A percentile compares a stretch with the other conserved stretches of the same genome.
Evolutionary conservation across 2,888 invertebrate genomes (phyloP).

Genomic region (Drosophila paranaensis): DNA sequence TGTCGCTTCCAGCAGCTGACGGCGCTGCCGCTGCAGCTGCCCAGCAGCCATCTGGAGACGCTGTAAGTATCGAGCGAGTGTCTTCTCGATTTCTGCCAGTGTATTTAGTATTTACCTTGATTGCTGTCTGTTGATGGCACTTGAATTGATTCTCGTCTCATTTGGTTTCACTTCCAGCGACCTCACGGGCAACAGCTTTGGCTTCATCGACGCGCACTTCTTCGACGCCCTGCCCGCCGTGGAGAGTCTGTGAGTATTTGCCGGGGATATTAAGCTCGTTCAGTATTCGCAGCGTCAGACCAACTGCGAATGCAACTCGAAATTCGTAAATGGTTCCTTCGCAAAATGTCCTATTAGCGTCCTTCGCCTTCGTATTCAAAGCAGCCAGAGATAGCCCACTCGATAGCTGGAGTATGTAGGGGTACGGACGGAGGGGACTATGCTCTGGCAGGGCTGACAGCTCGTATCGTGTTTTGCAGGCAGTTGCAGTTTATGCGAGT

Average conservation of each 20-base stretch:
- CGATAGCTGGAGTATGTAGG: conserved; percentile 15
- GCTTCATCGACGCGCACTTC: conserved; percentile 77
- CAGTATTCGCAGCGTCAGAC: conserved; percentile 15
- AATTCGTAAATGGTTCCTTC: conserved; percentile 27
- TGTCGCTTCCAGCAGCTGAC: conserved; percentile 84
- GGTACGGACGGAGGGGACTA: too few species aligned
- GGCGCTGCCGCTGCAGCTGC: conserved; percentile 82
- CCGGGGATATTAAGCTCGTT: not conserved
- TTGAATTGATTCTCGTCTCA: conserved; percentile 9
- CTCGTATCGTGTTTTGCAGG: conserved; percentile 52
- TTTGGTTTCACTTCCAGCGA: conserved; percentile 78
- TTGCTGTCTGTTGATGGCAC: not conserved
- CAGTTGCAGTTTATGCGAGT: conserved; percentile 66
- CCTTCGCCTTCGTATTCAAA: conserved; percentile 56
- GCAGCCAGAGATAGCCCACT: conserved; percentile 42
- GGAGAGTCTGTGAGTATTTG: conserved; percentile 85
- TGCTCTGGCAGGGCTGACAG: conserved; percentile 13
- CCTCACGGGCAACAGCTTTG: conserved; percentile 85
- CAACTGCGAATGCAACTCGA: conserved; percentile 23
- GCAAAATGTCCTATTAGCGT: conserved; percentile 41
- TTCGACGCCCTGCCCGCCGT: conserved; percentile 81
- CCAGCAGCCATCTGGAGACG: conserved; percentile 81
- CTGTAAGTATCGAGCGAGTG: conserved; percentile 80
- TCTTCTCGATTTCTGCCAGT: not conserved
- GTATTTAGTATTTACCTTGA: not conserved